A percentile compares a stretch with the other conserved stretches of the same genome.
Conservation (phyloP, 2,888 invertebrate species). For the Yponomeuta sedellus region DNA sequence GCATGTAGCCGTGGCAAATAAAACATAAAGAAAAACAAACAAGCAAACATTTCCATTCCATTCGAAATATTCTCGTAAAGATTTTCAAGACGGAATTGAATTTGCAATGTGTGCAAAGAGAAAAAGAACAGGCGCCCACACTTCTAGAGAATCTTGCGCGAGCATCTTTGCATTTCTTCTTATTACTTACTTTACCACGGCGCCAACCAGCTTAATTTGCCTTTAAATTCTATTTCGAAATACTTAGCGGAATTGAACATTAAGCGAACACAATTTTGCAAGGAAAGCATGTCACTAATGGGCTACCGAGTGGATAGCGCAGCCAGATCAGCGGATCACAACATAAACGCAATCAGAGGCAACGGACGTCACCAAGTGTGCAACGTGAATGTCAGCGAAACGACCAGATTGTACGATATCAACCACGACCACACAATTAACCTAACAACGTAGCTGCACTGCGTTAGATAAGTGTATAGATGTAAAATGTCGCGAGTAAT, state of each 20-base stretch:
- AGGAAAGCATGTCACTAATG: not conserved
- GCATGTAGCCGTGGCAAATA: slow-evolving; percentile 16
- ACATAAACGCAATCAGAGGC: slow-evolving; percentile 5
- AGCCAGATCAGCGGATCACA: not conserved
- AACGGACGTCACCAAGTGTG: not conserved
- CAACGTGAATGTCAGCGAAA: slow-evolving; percentile 21
- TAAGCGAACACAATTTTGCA: not conserved
- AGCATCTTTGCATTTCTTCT: slow-evolving; percentile 40
- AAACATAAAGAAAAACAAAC: slow-evolving; percentile 35
- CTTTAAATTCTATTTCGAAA: not conserved
- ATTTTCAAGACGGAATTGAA: slow-evolving; percentile 47
- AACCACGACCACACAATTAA: slow-evolving; percentile 45
- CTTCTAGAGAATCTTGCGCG: slow-evolving; percentile 28
- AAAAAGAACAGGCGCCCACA: slow-evolving; percentile 42
- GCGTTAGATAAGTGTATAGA: slow-evolving; percentile 22
- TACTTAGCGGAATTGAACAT: not conserved
- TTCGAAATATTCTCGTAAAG: slow-evolving; percentile 44
- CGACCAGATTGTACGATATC: slow-evolving; percentile 27
- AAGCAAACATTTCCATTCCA: slow-evolving; percentile 48
- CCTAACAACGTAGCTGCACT: slow-evolving; percentile 43
- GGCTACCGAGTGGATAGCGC: not conserved
- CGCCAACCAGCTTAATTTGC: slow-evolving; percentile 3
- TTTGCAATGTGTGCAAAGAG: slow-evolving; percentile 39
- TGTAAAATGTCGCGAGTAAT: slow-evolving; percentile 10
- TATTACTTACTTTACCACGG: slow-evolving; percentile 31